Percentiles rank a stretch among this genome's conserved stretches.
Conservation (phyloP, 2,888 invertebrate species). For the Petrolisthes cinctipes region DNA sequence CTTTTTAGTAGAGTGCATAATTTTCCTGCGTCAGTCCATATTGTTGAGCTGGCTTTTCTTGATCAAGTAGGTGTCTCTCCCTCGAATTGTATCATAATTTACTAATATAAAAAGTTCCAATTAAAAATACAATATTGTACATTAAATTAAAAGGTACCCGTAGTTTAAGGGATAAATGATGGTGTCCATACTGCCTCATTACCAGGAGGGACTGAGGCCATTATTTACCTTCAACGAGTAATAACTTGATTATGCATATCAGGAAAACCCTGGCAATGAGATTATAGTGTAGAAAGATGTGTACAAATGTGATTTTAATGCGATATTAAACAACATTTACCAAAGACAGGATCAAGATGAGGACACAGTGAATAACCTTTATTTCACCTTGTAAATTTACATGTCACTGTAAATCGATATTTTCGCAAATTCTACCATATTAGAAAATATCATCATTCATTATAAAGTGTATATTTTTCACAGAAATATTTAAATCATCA, state of each 20-base stretch:
- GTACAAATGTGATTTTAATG: slow-evolving; percentile 40
- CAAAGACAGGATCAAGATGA: slow-evolving; percentile 43
- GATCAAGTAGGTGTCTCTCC: no score
- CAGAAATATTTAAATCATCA: slow-evolving; percentile 31
- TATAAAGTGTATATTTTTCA: slow-evolving; percentile 50
- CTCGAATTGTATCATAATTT: no score
- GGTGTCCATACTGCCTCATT: no score
- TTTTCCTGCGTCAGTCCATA: no score
- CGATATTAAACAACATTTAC: slow-evolving; percentile 41
- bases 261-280: slow-evolving; percentile 10
- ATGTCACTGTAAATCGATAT: slow-evolving; percentile 37
- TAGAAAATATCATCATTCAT: slow-evolving; percentile 42
- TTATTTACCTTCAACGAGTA: not conserved
- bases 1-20: no score
- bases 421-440: slow-evolving; percentile 40
- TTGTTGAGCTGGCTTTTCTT: no score
- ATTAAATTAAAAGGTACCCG: no score
- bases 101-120: no score
- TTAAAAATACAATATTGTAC: no score
- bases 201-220: not conserved
- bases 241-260: slow-evolving; percentile 18
- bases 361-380: slow-evolving; percentile 9
- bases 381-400: slow-evolving; percentile 26
- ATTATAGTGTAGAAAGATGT: slow-evolving; percentile 53
- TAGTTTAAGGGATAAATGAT: no score